phyloP scores from a whole-genome alignment of 2,797 vertebrate genomes.

The Eidolon dupreanum region DNA sequence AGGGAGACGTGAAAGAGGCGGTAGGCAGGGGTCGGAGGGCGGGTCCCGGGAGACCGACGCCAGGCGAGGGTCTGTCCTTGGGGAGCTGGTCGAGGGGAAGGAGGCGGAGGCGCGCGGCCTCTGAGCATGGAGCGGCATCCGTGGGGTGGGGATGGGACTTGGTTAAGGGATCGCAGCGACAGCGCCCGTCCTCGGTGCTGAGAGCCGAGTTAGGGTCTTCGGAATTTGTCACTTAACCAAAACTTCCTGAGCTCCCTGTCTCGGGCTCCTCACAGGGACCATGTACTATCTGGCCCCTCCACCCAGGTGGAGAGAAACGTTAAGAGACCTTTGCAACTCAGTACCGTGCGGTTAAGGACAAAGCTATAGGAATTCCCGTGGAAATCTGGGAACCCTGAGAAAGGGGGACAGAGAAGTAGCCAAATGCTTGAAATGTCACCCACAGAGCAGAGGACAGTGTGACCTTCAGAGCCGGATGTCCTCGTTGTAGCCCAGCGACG shows the following conservation, averaged over 20 bases:
- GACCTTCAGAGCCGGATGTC: background rate
- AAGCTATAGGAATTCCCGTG: background rate
- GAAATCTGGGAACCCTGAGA: background rate
- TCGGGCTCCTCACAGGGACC: background rate
- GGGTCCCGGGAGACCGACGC: fast-evolving
- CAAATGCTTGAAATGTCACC: background rate
- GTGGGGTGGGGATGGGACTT: fast-evolving
- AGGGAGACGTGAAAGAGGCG: background rate
- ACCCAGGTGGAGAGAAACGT: background rate
- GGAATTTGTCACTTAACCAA: background rate
- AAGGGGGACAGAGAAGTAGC: background rate
- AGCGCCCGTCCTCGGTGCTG: fast-evolving
- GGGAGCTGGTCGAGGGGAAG: background rate
- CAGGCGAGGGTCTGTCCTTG: background rate
- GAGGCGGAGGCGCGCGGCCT: background rate
- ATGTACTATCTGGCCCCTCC: background rate
- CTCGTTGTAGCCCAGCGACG: background rate
- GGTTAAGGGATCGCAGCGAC: background rate
- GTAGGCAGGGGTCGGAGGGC: background rate
- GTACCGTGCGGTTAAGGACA: background rate
- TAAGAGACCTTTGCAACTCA: background rate
- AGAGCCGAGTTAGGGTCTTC: background rate
- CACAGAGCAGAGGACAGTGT: background rate
- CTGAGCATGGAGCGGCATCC: fast-evolving
- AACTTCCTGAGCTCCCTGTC: background rate